Evolutionary conservation across 2,113 vertebrate species (phyloP), one percentile per base, ranked within the genome.

Genomic region (Chauna torquata): DNA sequence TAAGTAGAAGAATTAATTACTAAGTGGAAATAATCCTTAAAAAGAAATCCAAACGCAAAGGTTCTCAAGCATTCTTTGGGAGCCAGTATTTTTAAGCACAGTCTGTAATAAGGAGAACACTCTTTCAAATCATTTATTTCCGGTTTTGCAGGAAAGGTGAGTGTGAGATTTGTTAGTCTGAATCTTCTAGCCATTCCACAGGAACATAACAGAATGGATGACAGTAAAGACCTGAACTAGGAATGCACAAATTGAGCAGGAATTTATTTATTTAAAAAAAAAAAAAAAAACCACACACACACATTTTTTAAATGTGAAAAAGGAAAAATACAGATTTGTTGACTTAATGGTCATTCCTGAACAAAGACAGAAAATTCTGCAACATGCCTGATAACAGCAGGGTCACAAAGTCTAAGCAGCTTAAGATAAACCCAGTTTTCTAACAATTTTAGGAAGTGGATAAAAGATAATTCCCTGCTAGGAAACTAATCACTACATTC

Each of bases 381-480:
- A 82, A 52, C 82, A 57, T 36, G 10, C 65, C 84, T 89, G 79
- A 76, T 57, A 61, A 49, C 49, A 54, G 30, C 72, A 77, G 44
- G 47, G 61, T 87, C 81, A 82, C 69, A 84, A 68, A 64, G 84
- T 75, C 86, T 79, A 91, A 79, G 70, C 58, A 47, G 84, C 57
- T 96, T 95, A 92, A 94, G 74, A 86, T 81, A 92, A 94, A 91
- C 40, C 28, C 47, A 82, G 78, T 85, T 95, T 76, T 94, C 40
- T 69, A 81, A 81, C 65, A 84, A 58, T 64, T 89, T 69, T 49
- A 1, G 7, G 25, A 70, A 88, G 77, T 5, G 86, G 80, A 89
- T 89, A 78, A 96, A 96, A 91, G 34, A 40, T 90, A 92, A 91
- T 76, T 80, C 78, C 58, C 34, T 74, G 70, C 40, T 80, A 80